A percentile compares a stretch with the other conserved stretches of the same genome.
These are phyloP conservation scores for Lepetodrilus schrolli DNA, from an alignment of 2,888 invertebrate genomes.

Conservation along the genomic window DNA sequence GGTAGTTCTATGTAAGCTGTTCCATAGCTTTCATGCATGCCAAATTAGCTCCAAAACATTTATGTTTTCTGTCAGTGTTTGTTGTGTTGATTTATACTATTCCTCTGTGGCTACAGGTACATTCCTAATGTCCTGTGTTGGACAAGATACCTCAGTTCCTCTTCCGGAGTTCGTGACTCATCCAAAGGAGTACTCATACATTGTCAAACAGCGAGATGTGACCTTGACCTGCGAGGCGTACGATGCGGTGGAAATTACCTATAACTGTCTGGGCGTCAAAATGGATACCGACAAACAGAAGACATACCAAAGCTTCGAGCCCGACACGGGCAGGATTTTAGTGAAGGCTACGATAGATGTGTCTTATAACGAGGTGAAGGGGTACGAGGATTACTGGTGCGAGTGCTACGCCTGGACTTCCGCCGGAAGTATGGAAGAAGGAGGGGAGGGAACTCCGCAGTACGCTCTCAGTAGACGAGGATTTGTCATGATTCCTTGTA, in stretches of 20 bases:
- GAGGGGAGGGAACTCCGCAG: not conserved
- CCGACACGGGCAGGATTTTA: not conserved
- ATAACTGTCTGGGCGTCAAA: slow-evolving; percentile 32
- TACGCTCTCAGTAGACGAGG: not conserved
- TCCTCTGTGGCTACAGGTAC: slow-evolving; percentile 1
- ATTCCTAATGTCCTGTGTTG: slow-evolving; percentile 20
- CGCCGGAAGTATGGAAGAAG: not conserved
- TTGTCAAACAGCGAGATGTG: slow-evolving; percentile 33
- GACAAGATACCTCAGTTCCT: slow-evolving; percentile 25
- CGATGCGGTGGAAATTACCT: slow-evolving; percentile 35
- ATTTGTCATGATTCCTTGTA: not conserved
- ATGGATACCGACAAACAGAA: not conserved
- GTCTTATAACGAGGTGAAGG: slow-evolving; percentile 23
- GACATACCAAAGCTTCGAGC: slow-evolving; percentile 17
- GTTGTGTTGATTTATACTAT: too few relatives aligned
- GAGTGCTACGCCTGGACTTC: slow-evolving; percentile 35
- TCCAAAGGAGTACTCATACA: slow-evolving; percentile 36
- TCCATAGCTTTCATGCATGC: too few relatives aligned
- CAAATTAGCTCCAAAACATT: too few relatives aligned
- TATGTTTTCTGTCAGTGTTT: too few relatives aligned
- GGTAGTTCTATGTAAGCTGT: too few relatives aligned
- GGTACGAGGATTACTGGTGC: slow-evolving; percentile 34
- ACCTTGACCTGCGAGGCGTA: slow-evolving; percentile 36
- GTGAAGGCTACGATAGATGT: slow-evolving; percentile 31
- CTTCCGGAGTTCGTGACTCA: slow-evolving; percentile 32